Evolutionary conservation across 2,888 invertebrate species (phyloP).

Genomic region (Troilus luridus): DNA sequence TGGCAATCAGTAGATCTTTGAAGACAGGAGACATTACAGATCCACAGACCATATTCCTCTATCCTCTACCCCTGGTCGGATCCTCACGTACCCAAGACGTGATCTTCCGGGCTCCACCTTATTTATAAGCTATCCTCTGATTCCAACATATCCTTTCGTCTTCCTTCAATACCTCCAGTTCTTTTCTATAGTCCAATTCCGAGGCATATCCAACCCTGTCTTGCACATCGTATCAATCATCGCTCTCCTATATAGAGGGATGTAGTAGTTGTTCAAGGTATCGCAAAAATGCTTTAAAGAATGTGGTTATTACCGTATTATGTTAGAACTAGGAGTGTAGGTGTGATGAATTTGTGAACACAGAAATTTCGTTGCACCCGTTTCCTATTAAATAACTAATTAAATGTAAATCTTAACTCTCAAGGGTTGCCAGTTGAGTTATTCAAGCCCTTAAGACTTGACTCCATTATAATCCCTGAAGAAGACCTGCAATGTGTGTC

Average conservation of each 20-base stretch:
- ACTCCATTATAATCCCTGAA: too few species aligned
- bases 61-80: background rate
- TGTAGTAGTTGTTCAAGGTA: background rate
- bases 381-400: too few species aligned
- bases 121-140: constrained; percentile 37
- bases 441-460: too few species aligned
- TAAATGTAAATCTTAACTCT: too few species aligned
- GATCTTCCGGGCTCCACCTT: constrained; percentile 12
- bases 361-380: background rate
- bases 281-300: background rate
- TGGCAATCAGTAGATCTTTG: constrained; percentile 12
- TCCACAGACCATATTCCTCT: background rate
- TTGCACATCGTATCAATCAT: background rate
- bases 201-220: background rate
- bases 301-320: background rate
- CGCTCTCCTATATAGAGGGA: background rate
- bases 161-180: constrained; percentile 42
- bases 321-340: background rate
- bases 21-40: constrained; percentile 23
- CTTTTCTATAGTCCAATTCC: constrained; percentile 28
- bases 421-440: too few species aligned
- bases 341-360: background rate
- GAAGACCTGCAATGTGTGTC: too few species aligned
- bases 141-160: constrained; percentile 14
- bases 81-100: constrained; percentile 40